Percentiles rank a stretch among this genome's conserved stretches.
Conservation (phyloP, 2,888 invertebrate species). For the Erebia epiphron region DNA sequence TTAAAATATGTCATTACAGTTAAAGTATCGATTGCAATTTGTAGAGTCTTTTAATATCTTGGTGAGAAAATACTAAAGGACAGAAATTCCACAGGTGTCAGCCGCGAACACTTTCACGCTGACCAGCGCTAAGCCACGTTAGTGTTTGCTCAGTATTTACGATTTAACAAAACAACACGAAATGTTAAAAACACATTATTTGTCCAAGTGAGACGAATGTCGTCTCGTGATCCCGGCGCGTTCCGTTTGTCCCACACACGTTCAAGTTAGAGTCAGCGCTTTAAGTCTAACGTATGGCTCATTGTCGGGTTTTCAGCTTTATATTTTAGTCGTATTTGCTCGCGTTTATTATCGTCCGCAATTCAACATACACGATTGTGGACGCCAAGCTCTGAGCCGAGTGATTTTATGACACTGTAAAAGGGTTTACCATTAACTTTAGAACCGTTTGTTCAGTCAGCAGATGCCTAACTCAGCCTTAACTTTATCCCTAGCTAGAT, state of each 20-base stretch:
- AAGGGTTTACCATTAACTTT: slow-evolving; percentile 58
- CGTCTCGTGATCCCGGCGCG: slow-evolving; percentile 73
- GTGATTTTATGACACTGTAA: slow-evolving; percentile 68
- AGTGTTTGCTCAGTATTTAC: slow-evolving; percentile 80
- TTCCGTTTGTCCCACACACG: slow-evolving; percentile 78
- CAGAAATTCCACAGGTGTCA: slow-evolving; percentile 65
- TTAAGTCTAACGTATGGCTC: slow-evolving; percentile 71
- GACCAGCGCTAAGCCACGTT: slow-evolving; percentile 53
- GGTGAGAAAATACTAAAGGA: slow-evolving; percentile 50
- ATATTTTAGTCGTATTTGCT: slow-evolving; percentile 58
- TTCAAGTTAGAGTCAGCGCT: slow-evolving; percentile 68
- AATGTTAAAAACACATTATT: slow-evolving; percentile 83
- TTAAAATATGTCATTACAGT: background rate
- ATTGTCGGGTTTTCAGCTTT: slow-evolving; percentile 74
- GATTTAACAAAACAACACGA: slow-evolving; percentile 83
- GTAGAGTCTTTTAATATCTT: slow-evolving; percentile 5
- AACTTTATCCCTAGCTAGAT: background rate
- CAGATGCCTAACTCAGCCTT: slow-evolving; percentile 12
- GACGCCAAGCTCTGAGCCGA: slow-evolving; percentile 50
- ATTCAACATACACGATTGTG: slow-evolving; percentile 55
- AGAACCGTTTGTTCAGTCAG: slow-evolving; percentile 51
- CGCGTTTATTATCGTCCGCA: slow-evolving; percentile 67
- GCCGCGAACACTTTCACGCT: slow-evolving; percentile 62
- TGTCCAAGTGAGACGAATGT: slow-evolving; percentile 81
- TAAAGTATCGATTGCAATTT: slow-evolving; percentile 14